Conservation (phyloP, 2,888 invertebrate species). For the Cephalotes varians region DNA sequence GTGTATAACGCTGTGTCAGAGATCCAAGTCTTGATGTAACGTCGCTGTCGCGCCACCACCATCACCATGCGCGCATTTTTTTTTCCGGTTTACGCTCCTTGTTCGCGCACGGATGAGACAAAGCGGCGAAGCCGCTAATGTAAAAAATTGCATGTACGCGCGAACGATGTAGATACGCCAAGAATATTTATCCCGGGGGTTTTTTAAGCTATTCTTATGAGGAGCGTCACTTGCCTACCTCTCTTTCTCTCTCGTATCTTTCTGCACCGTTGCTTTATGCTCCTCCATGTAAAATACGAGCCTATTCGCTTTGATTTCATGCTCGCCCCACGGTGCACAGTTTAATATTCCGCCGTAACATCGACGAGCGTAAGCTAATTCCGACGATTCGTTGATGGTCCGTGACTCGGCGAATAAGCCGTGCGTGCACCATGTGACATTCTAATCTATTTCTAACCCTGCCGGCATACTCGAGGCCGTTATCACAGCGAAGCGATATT, state of each 20-base stretch:
- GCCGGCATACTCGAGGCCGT: background rate
- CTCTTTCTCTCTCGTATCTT: background rate
- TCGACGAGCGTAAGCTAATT: constrained; percentile 11
- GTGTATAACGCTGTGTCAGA: constrained; percentile 35
- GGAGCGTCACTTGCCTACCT: background rate
- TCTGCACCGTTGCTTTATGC: background rate
- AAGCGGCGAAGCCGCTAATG: constrained; percentile 40
- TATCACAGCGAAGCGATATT: constrained; percentile 32
- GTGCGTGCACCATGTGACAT: constrained; percentile 11
- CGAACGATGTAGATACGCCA: background rate
- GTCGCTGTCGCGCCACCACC: background rate
- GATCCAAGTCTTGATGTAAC: constrained; percentile 46
- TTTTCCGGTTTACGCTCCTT: constrained; percentile 10
- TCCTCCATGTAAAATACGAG: background rate
- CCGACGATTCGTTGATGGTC: constrained; percentile 25
- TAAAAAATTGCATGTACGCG: constrained; percentile 14
- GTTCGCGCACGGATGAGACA: constrained; percentile 44
- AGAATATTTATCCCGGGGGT: background rate
- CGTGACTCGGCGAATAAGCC: constrained; percentile 22
- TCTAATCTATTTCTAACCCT: constrained; percentile 46
- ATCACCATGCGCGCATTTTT: background rate
- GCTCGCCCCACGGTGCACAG: constrained; percentile 12
- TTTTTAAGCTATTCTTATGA: background rate
- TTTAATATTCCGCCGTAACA: constrained; percentile 21
- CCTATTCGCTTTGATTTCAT: constrained; percentile 11